Evolutionary conservation across 2,797 vertebrate species (phyloP).

Genomic region (Melanotaenia pygmaea): DNA sequence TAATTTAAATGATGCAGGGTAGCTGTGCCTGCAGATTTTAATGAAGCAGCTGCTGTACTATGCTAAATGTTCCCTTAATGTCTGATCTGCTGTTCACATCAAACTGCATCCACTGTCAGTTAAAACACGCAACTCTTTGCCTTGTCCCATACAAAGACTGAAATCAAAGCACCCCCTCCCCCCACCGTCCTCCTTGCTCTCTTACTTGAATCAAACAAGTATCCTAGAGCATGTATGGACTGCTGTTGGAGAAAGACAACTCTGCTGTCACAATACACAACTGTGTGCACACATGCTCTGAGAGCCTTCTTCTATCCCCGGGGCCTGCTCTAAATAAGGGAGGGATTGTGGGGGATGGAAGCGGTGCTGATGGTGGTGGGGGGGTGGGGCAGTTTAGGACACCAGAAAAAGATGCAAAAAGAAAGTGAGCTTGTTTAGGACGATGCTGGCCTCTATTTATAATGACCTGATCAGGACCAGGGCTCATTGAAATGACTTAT

Average conservation of each 20-base stretch:
- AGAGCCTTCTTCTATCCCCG: constrained; percentile 68
- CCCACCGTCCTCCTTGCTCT: neutral
- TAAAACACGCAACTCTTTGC: constrained; percentile 22
- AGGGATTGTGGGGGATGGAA: constrained; percentile 73
- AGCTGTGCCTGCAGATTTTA: constrained; percentile 25
- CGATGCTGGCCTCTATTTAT: constrained; percentile 10
- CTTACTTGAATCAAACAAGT: constrained; percentile 24
- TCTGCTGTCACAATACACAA: constrained; percentile 59
- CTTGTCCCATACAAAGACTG: constrained; percentile 24
- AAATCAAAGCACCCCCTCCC: constrained; percentile 25
- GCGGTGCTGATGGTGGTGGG: constrained; percentile 37
- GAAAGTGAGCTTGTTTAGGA: constrained; percentile 61
- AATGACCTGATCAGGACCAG: neutral
- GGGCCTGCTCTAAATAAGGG: constrained; percentile 79
- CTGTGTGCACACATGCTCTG: constrained; percentile 56
- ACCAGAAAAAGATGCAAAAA: constrained; percentile 59
- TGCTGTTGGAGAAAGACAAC: constrained; percentile 30
- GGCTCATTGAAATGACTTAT: constrained; percentile 18
- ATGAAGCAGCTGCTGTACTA: constrained; percentile 5
- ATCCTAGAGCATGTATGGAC: constrained; percentile 44
- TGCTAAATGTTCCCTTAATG: constrained; percentile 44
- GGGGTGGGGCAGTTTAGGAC: constrained; percentile 27
- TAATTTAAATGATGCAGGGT: neutral
- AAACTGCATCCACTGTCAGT: constrained; percentile 13
- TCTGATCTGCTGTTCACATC: constrained; percentile 34